Conservation (phyloP, 1,140 invertebrate species). For the Myzus persicae region DNA sequence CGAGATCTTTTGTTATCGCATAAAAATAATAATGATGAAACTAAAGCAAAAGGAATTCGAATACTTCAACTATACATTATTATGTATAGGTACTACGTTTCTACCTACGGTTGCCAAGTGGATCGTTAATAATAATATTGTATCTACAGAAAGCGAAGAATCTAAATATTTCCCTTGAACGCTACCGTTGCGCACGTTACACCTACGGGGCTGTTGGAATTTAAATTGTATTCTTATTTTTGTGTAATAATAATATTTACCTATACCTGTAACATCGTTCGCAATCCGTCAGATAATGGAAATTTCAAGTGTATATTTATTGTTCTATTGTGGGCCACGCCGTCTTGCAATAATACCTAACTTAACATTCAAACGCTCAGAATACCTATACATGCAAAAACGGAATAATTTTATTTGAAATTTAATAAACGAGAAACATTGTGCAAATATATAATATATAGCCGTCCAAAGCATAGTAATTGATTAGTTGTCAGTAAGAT, state of each 20-base stretch:
- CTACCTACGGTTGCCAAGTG: neutral
- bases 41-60: neutral
- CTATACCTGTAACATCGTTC: neutral
- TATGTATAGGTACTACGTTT: too few species aligned
- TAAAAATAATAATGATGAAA: neutral
- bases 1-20: neutral
- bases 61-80: neutral
- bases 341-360: neutral
- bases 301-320: neutral
- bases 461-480: neutral
- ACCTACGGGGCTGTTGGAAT: neutral
- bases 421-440: neutral
- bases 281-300: neutral
- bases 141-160: neutral
- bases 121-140: slow-evolving; percentile 1
- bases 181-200: neutral
- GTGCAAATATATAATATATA: neutral
- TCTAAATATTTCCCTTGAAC: neutral
- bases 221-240: neutral
- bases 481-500: neutral
- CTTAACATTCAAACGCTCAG: neutral
- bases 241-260: neutral
- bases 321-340: neutral
- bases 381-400: neutral
- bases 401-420: neutral